phyloP scores from a whole-genome alignment of 2,113 vertebrate genomes.

The Ivindomyrus marchei region DNA sequence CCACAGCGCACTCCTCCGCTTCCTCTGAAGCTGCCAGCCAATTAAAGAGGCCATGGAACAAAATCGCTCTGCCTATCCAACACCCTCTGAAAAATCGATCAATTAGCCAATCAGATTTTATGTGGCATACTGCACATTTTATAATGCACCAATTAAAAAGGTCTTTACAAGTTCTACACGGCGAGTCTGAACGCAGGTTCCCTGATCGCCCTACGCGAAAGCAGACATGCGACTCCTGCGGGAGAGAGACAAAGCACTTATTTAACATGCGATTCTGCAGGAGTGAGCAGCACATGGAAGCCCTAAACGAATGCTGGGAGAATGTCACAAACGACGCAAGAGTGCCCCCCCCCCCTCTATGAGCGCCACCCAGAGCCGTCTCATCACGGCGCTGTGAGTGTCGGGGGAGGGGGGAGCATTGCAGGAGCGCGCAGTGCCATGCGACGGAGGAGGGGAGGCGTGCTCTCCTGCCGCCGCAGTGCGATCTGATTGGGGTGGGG shows the following conservation, averaged over 20 bases:
- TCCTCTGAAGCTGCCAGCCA: background rate
- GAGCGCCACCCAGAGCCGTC: background rate
- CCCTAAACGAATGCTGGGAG: background rate
- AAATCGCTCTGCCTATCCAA: background rate
- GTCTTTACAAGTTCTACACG: background rate
- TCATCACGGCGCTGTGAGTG: background rate
- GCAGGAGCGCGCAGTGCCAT: background rate
- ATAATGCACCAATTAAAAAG: background rate
- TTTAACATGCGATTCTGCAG: background rate
- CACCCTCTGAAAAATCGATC: background rate
- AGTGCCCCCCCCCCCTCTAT: background rate
- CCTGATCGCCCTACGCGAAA: background rate
- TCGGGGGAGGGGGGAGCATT: background rate
- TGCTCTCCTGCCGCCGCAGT: background rate
- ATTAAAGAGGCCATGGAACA: background rate
- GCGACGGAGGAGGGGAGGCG: background rate
- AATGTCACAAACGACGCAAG: background rate
- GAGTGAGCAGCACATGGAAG: background rate
- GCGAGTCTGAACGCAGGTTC: background rate
- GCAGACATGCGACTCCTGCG: background rate
- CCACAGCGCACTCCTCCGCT: background rate
- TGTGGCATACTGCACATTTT: background rate
- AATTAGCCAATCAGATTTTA: background rate
- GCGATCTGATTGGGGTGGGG: background rate
- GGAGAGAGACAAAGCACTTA: background rate